phyloP scores from a whole-genome alignment of 2,888 invertebrate species.

The Galerucella calmariensis region DNA sequence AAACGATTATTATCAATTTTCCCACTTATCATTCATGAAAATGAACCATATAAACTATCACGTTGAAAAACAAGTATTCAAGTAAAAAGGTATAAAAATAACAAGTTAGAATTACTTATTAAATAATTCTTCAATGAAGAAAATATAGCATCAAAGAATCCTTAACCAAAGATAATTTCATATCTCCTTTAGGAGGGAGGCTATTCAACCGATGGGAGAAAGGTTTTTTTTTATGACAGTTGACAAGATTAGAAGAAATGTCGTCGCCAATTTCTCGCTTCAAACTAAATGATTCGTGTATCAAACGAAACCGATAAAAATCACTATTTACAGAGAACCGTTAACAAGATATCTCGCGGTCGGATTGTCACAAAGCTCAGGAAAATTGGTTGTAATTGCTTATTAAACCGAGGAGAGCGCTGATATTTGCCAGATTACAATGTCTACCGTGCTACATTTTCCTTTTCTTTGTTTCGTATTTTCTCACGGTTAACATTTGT shows the following conservation, averaged over 20 bases:
- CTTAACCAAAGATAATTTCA: too few species aligned
- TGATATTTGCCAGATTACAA: conserved; percentile 46
- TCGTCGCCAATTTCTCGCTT: not conserved
- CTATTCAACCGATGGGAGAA: too few species aligned
- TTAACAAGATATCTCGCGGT: conserved; percentile 59
- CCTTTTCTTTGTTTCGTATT: conserved; percentile 38
- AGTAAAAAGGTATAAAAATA: too few species aligned
- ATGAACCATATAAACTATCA: too few species aligned
- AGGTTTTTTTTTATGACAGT: not conserved
- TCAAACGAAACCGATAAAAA: conserved; percentile 51
- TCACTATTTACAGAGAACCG: conserved; percentile 57
- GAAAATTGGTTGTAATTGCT: conserved; percentile 56
- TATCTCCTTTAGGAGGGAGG: too few species aligned
- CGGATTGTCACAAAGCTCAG: conserved; percentile 55
- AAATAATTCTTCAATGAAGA: too few species aligned
- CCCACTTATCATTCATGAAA: too few species aligned
- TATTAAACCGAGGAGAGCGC: conserved; percentile 51
- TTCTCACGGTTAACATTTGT: not conserved
- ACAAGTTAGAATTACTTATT: too few species aligned
- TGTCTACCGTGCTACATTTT: conserved; percentile 25
- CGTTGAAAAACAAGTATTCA: too few species aligned
- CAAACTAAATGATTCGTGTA: conserved; percentile 46
- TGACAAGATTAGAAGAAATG: not conserved
- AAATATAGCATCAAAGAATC: too few species aligned
- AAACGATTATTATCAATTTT: too few species aligned